Base-by-base conservation (phyloP, 2,113 vertebrate genomes). In the Gavia stellata region DNA sequence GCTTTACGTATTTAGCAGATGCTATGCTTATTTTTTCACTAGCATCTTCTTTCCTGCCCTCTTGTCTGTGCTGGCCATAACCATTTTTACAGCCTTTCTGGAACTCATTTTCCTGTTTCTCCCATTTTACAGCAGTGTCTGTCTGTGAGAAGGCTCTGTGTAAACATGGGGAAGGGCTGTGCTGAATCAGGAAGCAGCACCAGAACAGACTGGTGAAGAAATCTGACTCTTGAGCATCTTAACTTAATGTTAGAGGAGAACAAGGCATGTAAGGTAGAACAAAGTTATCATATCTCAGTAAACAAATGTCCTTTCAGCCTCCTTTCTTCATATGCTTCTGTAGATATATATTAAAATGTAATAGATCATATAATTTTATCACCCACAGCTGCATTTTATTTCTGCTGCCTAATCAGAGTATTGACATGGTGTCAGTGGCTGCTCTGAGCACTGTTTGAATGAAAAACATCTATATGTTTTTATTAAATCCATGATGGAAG, bases 121-220 rank as follows among this genome's bases (percentile, higher is more conserved):
- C 6, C 26, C 6, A 3, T n/a, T 75, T 75, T 52, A 45, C 26
- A 28, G 28, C 7, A 61, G 28, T 26, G 17, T 23, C 34, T 79
- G 8, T 6, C 10, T 63, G 16, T 53, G 33, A 33, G 10, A 62
- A 65, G 8, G 17, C 2, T 71, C 38, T 25, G 7, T 58, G 6
- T 62, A n/a, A 80, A 52, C 0, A 1, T 6, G 4, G 4, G 12
- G 13, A 83, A 65, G 7, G 23, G 19, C 3, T 3, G 1, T 33
- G 6, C 6, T 45, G 14, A 11, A 52, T 25, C 14, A 33, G 20
- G 14, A 59, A 63, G 9, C 6, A 34, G 3, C 26, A 45, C 29
- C 31, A 74, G 10, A 68, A 56, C 3, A 61, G 34, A 62, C 7
- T 15, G 11, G 8, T 53, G 36, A 53, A 0, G 0, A 84, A 91